These are phyloP conservation scores for Marasmarcha lunaedactyla DNA, from an alignment of 2,888 invertebrate species.

Conservation along the genomic window DNA sequence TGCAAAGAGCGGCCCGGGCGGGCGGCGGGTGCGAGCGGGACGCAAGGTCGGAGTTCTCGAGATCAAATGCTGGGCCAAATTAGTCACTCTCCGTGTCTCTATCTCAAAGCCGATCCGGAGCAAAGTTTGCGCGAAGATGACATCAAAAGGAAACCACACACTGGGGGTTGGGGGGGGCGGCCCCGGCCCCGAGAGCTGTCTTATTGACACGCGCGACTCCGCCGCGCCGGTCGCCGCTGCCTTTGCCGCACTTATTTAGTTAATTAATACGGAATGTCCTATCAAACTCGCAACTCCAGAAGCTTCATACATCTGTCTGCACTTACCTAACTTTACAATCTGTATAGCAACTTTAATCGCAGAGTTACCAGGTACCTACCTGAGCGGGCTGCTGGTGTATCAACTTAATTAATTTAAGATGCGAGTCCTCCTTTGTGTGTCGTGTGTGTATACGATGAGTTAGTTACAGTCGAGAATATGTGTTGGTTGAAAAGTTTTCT, in stretches of 20 bases:
- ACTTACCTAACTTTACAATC: constrained; percentile 42
- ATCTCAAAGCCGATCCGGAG: constrained; percentile 72
- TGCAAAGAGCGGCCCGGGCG: constrained; percentile 67
- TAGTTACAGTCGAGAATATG: no score
- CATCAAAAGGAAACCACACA: constrained; percentile 72
- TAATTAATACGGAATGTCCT: constrained; percentile 70
- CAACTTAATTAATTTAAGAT: constrained; percentile 28
- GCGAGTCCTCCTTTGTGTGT: not conserved
- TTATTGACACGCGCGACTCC: constrained; percentile 63
- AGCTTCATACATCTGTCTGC: constrained; percentile 37
- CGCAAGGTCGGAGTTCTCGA: constrained; percentile 56
- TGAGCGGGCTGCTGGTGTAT: not conserved
- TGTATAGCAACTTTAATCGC: constrained; percentile 54
- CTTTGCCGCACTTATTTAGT: constrained; percentile 63
- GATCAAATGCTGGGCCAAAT: constrained; percentile 72
- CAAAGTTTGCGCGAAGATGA: constrained; percentile 72
- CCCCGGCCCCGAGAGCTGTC: constrained; percentile 61
- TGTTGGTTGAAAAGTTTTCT: not conserved
- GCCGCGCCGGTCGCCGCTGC: constrained; percentile 10
- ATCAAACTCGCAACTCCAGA: constrained; percentile 52
- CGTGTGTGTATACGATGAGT: not conserved
- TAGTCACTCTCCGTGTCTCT: constrained; percentile 72
- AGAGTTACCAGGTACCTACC: constrained; percentile 26
- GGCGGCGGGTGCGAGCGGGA: constrained; percentile 48
- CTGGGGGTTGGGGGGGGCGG: constrained; percentile 55